Evolutionary conservation across 2,113 vertebrate genomes (phyloP).

Genomic region (Lampris megalopsis): DNA sequence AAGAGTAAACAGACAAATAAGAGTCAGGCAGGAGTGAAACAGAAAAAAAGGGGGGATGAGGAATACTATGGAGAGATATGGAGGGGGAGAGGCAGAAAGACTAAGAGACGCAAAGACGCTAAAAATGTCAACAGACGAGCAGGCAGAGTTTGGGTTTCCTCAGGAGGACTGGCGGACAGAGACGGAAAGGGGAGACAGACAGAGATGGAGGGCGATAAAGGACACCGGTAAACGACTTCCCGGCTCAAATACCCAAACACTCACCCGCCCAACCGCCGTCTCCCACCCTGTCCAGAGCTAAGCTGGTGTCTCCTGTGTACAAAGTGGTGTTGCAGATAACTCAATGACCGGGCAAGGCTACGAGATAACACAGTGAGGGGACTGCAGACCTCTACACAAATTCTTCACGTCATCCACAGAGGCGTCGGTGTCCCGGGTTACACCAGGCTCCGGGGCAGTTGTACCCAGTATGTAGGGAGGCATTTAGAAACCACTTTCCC

Average conservation of each 20-base stretch:
- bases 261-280: not conserved
- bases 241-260: not conserved
- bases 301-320: slow-evolving; percentile 24
- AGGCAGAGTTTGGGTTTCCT: not conserved
- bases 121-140: not conserved
- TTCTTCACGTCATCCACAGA: too few relatives aligned
- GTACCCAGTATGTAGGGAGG: too few relatives aligned
- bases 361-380: not conserved
- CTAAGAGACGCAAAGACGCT: not conserved
- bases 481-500: too few relatives aligned
- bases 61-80: too few relatives aligned
- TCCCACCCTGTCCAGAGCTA: slow-evolving; percentile 18
- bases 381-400: not conserved
- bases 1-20: not conserved
- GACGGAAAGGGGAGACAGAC: not conserved
- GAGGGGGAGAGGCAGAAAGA: not conserved
- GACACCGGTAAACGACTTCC: not conserved
- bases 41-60: not conserved
- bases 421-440: too few relatives aligned
- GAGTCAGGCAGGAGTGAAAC: too few relatives aligned
- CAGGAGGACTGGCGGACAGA: not conserved
- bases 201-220: not conserved
- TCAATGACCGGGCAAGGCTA: not conserved
- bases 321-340: slow-evolving; percentile 37
- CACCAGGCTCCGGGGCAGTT: too few relatives aligned